Evolutionary conservation across 2,113 vertebrate species (phyloP).

Genomic region (Cyprinus carpio): DNA sequence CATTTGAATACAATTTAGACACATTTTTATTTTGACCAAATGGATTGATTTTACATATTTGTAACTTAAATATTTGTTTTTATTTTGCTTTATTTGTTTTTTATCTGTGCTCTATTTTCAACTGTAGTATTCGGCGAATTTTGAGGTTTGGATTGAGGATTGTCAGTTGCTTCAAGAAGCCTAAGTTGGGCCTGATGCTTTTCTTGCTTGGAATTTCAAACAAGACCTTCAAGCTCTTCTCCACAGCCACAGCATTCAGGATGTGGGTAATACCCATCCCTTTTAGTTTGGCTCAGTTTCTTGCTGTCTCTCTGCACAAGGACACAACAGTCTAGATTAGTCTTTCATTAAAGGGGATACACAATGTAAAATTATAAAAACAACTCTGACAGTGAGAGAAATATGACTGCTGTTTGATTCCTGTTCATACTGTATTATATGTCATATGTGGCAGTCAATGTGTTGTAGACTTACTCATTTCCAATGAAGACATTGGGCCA

Average conservation of each 20-base stretch:
- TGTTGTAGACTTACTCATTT: neutral
- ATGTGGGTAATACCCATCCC: neutral
- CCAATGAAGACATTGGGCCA: neutral
- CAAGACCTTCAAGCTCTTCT: neutral
- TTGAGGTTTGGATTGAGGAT: neutral
- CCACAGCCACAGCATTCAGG: neutral
- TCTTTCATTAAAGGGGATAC: too few relatives aligned
- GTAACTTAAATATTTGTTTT: too few relatives aligned
- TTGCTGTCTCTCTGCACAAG: neutral
- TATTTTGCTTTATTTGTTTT: too few relatives aligned
- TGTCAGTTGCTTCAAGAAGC: conserved; percentile 1
- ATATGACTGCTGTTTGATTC: neutral
- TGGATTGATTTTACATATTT: too few relatives aligned
- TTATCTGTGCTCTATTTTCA: neutral
- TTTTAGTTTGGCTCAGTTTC: neutral
- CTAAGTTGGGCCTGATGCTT: neutral
- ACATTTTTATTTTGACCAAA: too few relatives aligned
- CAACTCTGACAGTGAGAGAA: too few relatives aligned
- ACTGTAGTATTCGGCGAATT: neutral
- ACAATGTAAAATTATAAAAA: neutral
- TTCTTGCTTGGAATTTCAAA: neutral
- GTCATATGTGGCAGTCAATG: too few relatives aligned
- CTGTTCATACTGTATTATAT: neutral
- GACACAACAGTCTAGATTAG: neutral
- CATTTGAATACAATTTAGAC: too few relatives aligned